Evolutionary conservation across 2,797 vertebrate species (phyloP).

Genomic region (Zenarchopterus dispar): DNA sequence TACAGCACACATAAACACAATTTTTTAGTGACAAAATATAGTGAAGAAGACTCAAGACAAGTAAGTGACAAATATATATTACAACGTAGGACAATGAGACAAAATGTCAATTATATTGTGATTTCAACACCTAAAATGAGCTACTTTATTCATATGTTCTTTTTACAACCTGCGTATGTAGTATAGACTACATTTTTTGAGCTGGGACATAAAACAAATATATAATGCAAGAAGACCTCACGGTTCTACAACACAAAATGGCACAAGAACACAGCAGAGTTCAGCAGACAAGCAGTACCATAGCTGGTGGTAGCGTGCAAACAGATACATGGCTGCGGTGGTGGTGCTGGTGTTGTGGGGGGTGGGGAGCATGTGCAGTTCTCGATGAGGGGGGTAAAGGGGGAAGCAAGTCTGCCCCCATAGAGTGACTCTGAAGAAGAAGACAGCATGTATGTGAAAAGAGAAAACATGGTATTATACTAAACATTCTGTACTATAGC

Average conservation of each 20-base stretch:
- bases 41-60: too few relatives aligned
- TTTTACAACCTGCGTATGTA: too few relatives aligned
- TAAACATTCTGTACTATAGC: not conserved
- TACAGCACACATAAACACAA: too few relatives aligned
- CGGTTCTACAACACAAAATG: constrained; percentile 14
- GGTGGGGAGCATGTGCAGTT: constrained; percentile 60
- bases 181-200: too few relatives aligned
- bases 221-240: constrained; percentile 7
- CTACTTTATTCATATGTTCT: too few relatives aligned
- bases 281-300: constrained; percentile 60
- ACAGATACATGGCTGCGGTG: constrained; percentile 78
- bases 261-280: constrained; percentile 24
- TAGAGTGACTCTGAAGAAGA: constrained; percentile 70
- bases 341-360: constrained; percentile 67
- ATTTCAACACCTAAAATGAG: too few relatives aligned
- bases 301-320: constrained; percentile 68
- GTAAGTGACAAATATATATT: too few relatives aligned
- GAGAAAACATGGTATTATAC: constrained; percentile 9
- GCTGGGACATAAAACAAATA: not conserved
- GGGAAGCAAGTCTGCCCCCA: constrained; percentile 82
- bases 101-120: too few relatives aligned
- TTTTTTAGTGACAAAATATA: too few relatives aligned
- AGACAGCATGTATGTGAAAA: constrained; percentile 48
- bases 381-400: constrained; percentile 80
- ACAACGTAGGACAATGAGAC: too few relatives aligned